Conservation (phyloP, 2,888 invertebrate species). For the Chalcosyrphus nemorum region DNA sequence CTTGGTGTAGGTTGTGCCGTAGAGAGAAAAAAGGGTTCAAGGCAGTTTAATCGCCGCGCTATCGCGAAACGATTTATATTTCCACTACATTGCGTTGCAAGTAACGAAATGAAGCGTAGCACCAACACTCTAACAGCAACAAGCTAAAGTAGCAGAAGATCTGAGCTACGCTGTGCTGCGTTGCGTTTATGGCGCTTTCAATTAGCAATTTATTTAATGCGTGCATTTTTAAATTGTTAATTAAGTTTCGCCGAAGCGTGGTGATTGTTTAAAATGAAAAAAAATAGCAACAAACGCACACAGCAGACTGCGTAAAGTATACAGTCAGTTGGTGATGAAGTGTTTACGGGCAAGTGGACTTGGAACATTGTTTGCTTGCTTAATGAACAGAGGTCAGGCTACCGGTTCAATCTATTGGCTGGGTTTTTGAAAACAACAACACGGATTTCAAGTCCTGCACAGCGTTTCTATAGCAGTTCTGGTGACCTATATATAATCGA, state of each 20-base stretch:
- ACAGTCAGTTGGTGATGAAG: slow-evolving; percentile 18
- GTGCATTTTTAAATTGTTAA: slow-evolving; percentile 66
- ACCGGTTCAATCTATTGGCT: neutral
- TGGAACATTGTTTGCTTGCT: slow-evolving; percentile 8
- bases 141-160: slow-evolving; percentile 14
- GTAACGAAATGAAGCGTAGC: slow-evolving; percentile 13
- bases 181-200: slow-evolving; percentile 63
- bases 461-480: no score
- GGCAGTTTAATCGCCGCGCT: slow-evolving; percentile 68
- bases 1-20: neutral
- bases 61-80: slow-evolving; percentile 63
- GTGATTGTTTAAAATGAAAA: slow-evolving; percentile 3
- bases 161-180: slow-evolving; percentile 50
- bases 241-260: slow-evolving; percentile 43
- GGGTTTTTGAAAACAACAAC: no score
- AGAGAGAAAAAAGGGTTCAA: slow-evolving; percentile 62
- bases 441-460: no score
- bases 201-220: slow-evolving; percentile 67
- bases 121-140: neutral
- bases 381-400: slow-evolving; percentile 10
- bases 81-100: slow-evolving; percentile 40
- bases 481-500: no score
- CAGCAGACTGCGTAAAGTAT: slow-evolving; percentile 11
- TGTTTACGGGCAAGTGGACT: slow-evolving; percentile 32
- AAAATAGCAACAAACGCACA: no score